Conservation (phyloP, 2,888 invertebrate species). For the Zootermopsis nevadensis region DNA sequence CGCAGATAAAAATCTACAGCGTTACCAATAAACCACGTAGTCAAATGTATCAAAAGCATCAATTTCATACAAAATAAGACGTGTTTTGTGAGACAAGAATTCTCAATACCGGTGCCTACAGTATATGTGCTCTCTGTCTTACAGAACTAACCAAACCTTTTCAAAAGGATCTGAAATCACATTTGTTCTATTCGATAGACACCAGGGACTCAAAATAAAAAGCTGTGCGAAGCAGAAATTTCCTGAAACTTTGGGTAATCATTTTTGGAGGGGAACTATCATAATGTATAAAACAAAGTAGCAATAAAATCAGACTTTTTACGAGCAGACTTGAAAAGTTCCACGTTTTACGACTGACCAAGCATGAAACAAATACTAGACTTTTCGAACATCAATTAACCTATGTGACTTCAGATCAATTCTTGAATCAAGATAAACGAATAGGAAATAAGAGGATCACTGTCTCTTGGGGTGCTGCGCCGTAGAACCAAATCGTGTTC, state of each 20-base stretch:
- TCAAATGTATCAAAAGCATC: no score
- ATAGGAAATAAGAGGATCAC: no score
- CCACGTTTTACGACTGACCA: constrained; percentile 20
- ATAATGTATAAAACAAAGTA: constrained; percentile 37
- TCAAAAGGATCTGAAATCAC: constrained; percentile 5
- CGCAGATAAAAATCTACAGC: no score
- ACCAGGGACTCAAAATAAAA: background rate
- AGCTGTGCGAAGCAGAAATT: background rate
- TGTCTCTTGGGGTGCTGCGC: no score
- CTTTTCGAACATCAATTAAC: background rate
- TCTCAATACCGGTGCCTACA: no score
- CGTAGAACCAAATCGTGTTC: no score
- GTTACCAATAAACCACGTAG: no score
- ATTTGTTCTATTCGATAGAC: constrained; percentile 4
- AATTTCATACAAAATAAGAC: no score
- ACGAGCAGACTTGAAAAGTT: constrained; percentile 23
- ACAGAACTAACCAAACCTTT: background rate
- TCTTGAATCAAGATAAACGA: no score
- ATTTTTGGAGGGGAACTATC: constrained; percentile 30
- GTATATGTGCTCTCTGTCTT: no score
- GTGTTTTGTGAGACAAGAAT: no score
- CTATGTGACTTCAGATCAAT: background rate
- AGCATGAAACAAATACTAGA: constrained; percentile 36
- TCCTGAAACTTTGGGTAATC: constrained; percentile 34
- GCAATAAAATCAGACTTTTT: constrained; percentile 28